Base-by-base conservation (phyloP, 2,888 invertebrate genomes). In the Ichneumoninae sp. region DNA sequence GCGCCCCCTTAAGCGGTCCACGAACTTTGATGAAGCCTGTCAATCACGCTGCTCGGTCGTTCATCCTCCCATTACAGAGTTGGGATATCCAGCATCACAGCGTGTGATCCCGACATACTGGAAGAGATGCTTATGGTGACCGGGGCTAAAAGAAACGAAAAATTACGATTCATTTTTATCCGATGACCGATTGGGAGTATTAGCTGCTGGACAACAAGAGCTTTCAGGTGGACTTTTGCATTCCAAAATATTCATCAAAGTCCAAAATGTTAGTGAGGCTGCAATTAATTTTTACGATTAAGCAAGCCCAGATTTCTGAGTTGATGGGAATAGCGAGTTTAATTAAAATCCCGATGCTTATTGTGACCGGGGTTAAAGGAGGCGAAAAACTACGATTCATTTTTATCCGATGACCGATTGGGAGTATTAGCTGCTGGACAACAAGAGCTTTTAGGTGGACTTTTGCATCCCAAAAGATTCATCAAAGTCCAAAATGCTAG, bases 21-120 rank as follows among this genome's bases (percentile, higher is more conserved):
- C 70, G 69, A 83, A 83, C 76, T 83, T 80, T 80, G 83, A 76
- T 76, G 71, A 76, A 76, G 76, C 66, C 80, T 82, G 71, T 80
- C 83, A 80, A 76, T 83, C 83, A 76, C 47, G 44, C n/a, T 75
- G 36, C 57, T 60, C 47, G 70, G 80, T 80, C 62, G 62, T 33
- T 6, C 66, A 71, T 80, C 22, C 66, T 54, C 71, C 19, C 52
- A 36, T 74, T 69, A 68, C 62, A 2, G 72, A 66, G 50, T 50
- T 72, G 60, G 36, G 36, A 47, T 54, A 40, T 40, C 36, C 8
- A 70, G 26, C 26, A 70, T 16, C n/a, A 19, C 74, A 54, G 47
- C 70, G 71, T 62, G 65, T 83, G 75, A 16, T 33, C 65, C 60
- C 22, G 40, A 26, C 16, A 72, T 72, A 50, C 13, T 47, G 36